Conservation (phyloP, 2,797 vertebrate species). For the Corythornis leucogaster region DNA sequence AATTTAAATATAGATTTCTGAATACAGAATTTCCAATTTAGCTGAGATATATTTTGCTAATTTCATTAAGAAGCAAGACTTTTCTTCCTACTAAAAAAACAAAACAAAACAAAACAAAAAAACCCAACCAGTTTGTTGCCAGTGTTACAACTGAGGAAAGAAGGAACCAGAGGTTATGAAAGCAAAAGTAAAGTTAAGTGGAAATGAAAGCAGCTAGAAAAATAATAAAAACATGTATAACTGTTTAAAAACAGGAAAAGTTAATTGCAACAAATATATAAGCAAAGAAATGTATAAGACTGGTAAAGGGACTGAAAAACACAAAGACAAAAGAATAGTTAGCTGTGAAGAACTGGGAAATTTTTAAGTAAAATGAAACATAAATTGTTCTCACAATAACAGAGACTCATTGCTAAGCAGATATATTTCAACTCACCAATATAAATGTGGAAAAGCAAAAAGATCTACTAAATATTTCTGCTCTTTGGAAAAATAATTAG, state of each 20-base stretch:
- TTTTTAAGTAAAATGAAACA: neutral
- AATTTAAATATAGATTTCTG: neutral
- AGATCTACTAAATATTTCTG: neutral
- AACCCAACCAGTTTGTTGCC: neutral
- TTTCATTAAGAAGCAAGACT: neutral
- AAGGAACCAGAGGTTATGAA: constrained; percentile 18
- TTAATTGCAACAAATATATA: neutral
- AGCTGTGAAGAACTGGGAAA: neutral
- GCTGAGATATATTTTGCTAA: neutral
- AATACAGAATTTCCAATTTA: neutral
- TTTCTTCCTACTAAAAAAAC: neutral
- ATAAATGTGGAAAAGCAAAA: neutral
- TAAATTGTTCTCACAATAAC: neutral
- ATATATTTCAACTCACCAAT: neutral
- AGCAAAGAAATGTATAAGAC: neutral
- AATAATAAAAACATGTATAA: constrained; percentile 9
- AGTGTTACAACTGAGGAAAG: neutral
- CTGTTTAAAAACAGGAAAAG: neutral
- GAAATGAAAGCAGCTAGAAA: constrained; percentile 13
- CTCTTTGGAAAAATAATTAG: neutral
- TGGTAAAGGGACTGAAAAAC: neutral
- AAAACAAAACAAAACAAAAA: no score
- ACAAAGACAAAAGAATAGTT: neutral
- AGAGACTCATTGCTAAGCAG: neutral
- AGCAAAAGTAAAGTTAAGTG: constrained; percentile 1